A percentile compares a stretch with the other conserved stretches of the same genome.
Evolutionary conservation across 64 coral and sea anemone species (phyloP).

Genomic region (Acropora tenuis): DNA sequence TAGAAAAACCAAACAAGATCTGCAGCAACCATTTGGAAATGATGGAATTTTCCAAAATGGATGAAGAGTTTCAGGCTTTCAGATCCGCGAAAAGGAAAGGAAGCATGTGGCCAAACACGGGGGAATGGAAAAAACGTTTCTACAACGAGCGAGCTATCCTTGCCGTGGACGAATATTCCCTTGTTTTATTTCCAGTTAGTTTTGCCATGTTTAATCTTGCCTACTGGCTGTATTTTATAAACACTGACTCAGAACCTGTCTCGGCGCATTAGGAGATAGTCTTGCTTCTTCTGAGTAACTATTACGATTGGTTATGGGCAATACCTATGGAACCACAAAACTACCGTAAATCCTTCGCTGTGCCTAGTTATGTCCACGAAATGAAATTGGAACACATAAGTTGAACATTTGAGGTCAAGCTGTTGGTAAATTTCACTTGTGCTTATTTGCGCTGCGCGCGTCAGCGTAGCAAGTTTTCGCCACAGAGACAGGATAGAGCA

Average conservation of each 20-base stretch:
- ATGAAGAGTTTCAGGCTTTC: neutral
- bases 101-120: conserved; percentile 15
- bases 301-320: no score
- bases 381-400: no score
- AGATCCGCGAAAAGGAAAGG: neutral
- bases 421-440: no score
- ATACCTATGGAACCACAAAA: no score
- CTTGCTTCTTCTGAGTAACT: no score
- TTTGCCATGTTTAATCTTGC: conserved; percentile 68
- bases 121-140: conserved; percentile 35
- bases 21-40: conserved; percentile 41
- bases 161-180: conserved; percentile 64
- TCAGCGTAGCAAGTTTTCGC: no score
- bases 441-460: no score
- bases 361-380: no score
- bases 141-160: conserved; percentile 48
- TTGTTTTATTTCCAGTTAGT: conserved; percentile 53
- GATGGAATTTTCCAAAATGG: conserved; percentile 27
- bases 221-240: conserved; percentile 59
- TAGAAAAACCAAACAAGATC: conserved; percentile 5
- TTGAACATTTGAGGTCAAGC: no score
- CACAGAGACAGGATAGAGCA: no score
- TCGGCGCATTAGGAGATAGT: neutral
- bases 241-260: neutral
- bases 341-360: no score